Percentiles rank a stretch among this genome's conserved stretches.
Conservation (phyloP, 1,140 invertebrate genomes). For the Coelopa frigida region DNA sequence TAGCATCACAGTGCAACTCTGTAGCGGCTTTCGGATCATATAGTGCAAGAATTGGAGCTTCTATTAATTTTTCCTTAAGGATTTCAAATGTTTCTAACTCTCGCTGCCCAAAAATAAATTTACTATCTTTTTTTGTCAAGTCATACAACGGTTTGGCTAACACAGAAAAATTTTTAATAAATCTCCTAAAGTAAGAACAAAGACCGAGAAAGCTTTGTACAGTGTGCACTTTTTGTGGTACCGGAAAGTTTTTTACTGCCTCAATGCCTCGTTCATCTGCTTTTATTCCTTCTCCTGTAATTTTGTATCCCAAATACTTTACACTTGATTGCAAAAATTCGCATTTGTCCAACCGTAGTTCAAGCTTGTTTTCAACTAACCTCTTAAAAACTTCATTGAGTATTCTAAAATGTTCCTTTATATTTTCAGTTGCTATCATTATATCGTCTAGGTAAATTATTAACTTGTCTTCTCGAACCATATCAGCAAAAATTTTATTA, state of each 20-base stretch:
- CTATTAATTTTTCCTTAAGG: constrained; percentile 4
- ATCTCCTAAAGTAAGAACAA: constrained; percentile 10
- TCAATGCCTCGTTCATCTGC: constrained; percentile 19
- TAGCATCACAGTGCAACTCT: constrained; percentile 25
- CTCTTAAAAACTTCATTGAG: constrained; percentile 15
- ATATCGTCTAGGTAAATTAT: constrained; percentile 21
- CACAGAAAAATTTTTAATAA: constrained; percentile 11
- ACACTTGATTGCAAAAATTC: constrained; percentile 15
- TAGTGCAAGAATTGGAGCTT: constrained; percentile 9
- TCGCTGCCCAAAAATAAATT: constrained; percentile 5
- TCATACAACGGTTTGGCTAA: constrained; percentile 13
- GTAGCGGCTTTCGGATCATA: constrained; percentile 11
- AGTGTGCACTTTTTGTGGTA: constrained; percentile 5
- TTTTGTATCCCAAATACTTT: constrained; percentile 11
- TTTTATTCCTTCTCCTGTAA: constrained; percentile 11
- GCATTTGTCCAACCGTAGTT: constrained; percentile 22
- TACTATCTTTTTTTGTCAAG: constrained; percentile 4
- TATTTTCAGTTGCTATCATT: constrained; percentile 13
- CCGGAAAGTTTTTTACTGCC: constrained; percentile 11
- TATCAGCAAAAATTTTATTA: constrained; percentile 12
- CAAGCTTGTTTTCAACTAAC: constrained; percentile 13
- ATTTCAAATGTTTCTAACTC: constrained; percentile 10
- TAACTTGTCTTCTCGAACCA: constrained; percentile 2
- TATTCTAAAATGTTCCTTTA: constrained; percentile 17
- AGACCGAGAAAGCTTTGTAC: constrained; percentile 8